Evolutionary conservation across 2,888 invertebrate genomes (phyloP).

Genomic region (Aproaerema taeniolella): DNA sequence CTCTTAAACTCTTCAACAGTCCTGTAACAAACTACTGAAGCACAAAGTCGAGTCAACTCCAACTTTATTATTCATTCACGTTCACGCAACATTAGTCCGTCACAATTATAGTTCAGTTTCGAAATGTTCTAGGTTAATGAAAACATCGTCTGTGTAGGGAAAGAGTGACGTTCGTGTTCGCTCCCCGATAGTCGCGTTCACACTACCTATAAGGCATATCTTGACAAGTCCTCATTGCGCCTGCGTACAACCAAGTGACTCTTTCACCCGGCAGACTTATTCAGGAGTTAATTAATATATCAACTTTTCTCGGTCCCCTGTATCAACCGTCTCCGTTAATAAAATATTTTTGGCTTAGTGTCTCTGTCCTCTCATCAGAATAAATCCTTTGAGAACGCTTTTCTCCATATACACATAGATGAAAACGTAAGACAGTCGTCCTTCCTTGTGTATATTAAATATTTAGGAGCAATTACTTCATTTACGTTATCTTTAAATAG

Average conservation of each 20-base stretch:
- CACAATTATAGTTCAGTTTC: slow-evolving; percentile 36
- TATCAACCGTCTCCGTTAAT: slow-evolving; percentile 65
- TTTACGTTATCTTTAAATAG: too few relatives aligned
- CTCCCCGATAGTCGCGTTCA: slow-evolving; percentile 42
- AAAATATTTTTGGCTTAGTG: slow-evolving; percentile 56
- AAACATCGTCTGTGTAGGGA: slow-evolving; percentile 31
- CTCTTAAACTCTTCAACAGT: slow-evolving; percentile 25
- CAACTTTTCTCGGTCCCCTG: slow-evolving; percentile 65
- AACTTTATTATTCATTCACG: slow-evolving; percentile 37
- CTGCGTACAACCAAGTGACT: slow-evolving; percentile 67
- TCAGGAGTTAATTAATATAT: slow-evolving; percentile 75
- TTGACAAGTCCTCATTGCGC: slow-evolving; percentile 52
- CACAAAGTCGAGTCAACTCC: slow-evolving; percentile 20
- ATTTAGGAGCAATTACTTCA: too few relatives aligned
- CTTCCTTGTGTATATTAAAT: too few relatives aligned
- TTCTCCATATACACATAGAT: too few relatives aligned
- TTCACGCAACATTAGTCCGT: slow-evolving; percentile 41
- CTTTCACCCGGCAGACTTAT: slow-evolving; percentile 68
- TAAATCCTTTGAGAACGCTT: too few relatives aligned
- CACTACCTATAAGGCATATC: slow-evolving; percentile 64
- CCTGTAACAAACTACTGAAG: slow-evolving; percentile 22
- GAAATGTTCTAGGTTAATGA: slow-evolving; percentile 38
- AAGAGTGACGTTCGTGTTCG: slow-evolving; percentile 36
- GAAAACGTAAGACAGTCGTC: too few relatives aligned
- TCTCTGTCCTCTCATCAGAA: slow-evolving; percentile 22